Evolutionary conservation across 2,888 invertebrate genomes (phyloP), one percentile per base, ranked within the genome.

Genomic region (Slavum lentiscoides): DNA sequence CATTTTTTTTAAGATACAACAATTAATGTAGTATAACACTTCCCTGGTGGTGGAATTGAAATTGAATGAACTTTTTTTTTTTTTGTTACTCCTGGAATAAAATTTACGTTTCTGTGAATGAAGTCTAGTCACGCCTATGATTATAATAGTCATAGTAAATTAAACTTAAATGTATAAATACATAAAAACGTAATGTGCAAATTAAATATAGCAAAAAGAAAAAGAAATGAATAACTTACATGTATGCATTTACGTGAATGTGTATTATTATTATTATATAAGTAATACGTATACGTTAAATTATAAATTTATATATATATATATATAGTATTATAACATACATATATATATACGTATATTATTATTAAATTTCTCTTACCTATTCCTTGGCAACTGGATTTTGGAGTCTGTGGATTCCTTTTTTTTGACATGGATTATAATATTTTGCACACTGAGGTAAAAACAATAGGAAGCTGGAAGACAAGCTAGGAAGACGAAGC

Each of bases 401-500:
- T 62, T 43, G 70, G 58, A 72, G 80, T 23, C 23, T 62, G 53
- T 58, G 80, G 19, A 55, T 80, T 80, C 55, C 70, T 39, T 80
- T 80, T 72, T 80, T 64, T 80, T 64, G 80, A 70, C 80, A 80
- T 80, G 72, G 80, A 80, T 72, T 55, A 21, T 72, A 58, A 62
- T 80, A 80, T 69, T 69, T 70, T 70, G 69, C 69, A 62, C 69
- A 70, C 80, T 64, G 64, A 70, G 70, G 70, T 80, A 80, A 64
- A 39, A 64, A 70, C 61, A 72, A 72, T 69, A 77, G 62, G 70
- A 77, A 70, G 70, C 64, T 66, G 74, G 77, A 80, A 80, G 80
- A 80, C 80, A 80, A 70, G 39, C 72, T 80, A 80, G 75, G 75
- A 75, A 75, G 75, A 75, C 66, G 75, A 67, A 75, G 75, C 75